Conservation (phyloP, 2,797 vertebrate genomes). For the Chrosomus eos region DNA sequence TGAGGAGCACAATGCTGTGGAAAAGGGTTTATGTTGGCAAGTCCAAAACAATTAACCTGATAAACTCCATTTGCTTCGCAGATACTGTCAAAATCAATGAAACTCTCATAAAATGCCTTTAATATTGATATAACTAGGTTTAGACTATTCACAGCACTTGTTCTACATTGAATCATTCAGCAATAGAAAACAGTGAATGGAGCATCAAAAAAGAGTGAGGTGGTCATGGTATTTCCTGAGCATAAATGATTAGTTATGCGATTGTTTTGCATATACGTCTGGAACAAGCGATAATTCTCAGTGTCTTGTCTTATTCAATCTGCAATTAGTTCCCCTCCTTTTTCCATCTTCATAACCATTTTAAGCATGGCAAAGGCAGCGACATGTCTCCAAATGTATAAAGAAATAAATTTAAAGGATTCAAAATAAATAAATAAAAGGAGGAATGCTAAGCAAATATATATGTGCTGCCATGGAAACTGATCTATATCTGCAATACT, state of each 20-base stretch:
- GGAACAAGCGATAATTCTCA: background rate
- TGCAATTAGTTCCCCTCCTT: slow-evolving; percentile 23
- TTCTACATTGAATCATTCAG: slow-evolving; percentile 8
- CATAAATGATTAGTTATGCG: slow-evolving; percentile 20
- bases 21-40: slow-evolving; percentile 34
- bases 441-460: slow-evolving; percentile 59
- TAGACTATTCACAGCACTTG: background rate
- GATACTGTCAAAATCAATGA: slow-evolving; percentile 47
- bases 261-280: slow-evolving; percentile 9
- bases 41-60: slow-evolving; percentile 50
- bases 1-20: background rate
- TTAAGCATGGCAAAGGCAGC: slow-evolving; percentile 20
- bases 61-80: slow-evolving; percentile 41
- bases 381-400: background rate
- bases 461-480: slow-evolving; percentile 75
- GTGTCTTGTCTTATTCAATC: background rate
- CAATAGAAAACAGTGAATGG: background rate
- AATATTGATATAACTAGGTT: slow-evolving; percentile 6
- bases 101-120: slow-evolving; percentile 38
- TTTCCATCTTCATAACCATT: slow-evolving; percentile 40
- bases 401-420: slow-evolving; percentile 34
- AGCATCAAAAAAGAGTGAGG: background rate
- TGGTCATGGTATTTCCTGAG: slow-evolving; percentile 9
- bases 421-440: slow-evolving; percentile 59
- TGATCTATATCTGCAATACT: slow-evolving; percentile 60